Base-by-base conservation (phyloP, 1,140 invertebrate genomes). In the Scaptomyza montana region DNA sequence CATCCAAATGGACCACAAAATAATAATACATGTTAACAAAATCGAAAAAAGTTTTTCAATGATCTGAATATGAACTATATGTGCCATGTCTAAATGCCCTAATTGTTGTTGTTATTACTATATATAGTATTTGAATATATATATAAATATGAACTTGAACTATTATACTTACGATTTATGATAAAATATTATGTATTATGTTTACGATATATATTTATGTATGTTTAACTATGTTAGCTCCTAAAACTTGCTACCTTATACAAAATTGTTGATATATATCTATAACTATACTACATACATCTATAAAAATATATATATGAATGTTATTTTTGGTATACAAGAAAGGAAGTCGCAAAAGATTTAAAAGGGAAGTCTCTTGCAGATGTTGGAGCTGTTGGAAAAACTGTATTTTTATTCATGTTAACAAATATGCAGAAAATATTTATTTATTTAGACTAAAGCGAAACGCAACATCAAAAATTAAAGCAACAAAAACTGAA, bases 261-360 rank as follows among this genome's bases (percentile, higher is more conserved):
- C 82, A 80, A 87, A 87, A 82, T 82, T 87, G 84, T 87, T 87
- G 82, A 89, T 87, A 87, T 86, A 86, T 78, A 86, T 78, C 70
- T 78, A 36, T 36, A 77, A 47, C 71, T 69, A 28, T 25, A 73
- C 56, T 66, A 67, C 55, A 71, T 68, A 77, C 62, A 74, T 64
- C 78, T 78, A 77, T 61, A 81, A 39, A 57, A 9, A 74, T 46
- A 64, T 41, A 66, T 63, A 69, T 66, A 74, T 81, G 12, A 86
- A 82, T 82, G 82, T 86, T 87, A 87, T 67, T 64, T 81, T 80
- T 71, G 78, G 64, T 78, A 60, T 59, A 64, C 59, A 46, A 62
- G 71, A 66, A 47, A 60, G 71, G 63, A 30, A 75, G 41, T 62
- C 50, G 78, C 55, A 50, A 43, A 41, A 49, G 47, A 67, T 65